Evolutionary conservation across 1,140 invertebrate species (phyloP).

Genomic region (Tribolium madens): DNA sequence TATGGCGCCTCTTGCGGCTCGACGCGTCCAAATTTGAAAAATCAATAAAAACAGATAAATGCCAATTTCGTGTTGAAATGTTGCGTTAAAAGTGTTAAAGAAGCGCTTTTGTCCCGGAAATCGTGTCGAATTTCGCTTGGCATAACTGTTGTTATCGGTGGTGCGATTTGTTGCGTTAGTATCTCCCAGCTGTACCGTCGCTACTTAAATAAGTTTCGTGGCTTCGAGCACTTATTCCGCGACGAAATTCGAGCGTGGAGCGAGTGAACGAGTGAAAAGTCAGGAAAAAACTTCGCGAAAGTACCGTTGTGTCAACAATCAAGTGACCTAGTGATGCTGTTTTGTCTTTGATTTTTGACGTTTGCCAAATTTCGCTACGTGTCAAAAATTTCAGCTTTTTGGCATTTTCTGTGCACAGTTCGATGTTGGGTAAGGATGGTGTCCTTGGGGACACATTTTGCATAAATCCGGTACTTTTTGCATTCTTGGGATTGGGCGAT

Average conservation of each 20-base stretch:
- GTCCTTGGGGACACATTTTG: background rate
- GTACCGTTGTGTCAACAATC: conserved; percentile 26
- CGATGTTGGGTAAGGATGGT: conserved; percentile 57
- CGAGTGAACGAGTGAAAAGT: background rate
- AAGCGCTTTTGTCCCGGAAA: background rate
- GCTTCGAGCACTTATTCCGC: background rate
- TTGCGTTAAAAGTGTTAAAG: no score
- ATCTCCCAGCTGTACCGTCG: background rate
- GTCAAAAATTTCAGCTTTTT: conserved; percentile 43
- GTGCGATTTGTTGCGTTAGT: background rate
- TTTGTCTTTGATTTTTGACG: conserved; percentile 21
- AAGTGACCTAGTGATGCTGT: conserved; percentile 35
- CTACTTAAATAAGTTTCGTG: conserved; percentile 22
- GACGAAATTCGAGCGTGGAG: background rate
- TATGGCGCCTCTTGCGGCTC: conserved; percentile 35
- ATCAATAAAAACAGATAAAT: conserved; percentile 33
- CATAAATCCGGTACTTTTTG: background rate
- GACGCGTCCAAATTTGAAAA: conserved; percentile 38
- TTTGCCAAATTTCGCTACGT: conserved; percentile 48
- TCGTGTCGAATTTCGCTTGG: background rate
- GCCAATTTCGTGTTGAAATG: no score
- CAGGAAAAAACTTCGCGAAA: background rate
- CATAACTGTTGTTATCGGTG: background rate
- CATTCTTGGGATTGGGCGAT: background rate
- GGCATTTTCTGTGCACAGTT: conserved; percentile 33